A percentile compares a stretch with the other conserved stretches of the same genome.
These are phyloP conservation scores for Dascyllus trimaculatus DNA, from an alignment of 2,113 vertebrate genomes.

Conservation along the genomic window DNA sequence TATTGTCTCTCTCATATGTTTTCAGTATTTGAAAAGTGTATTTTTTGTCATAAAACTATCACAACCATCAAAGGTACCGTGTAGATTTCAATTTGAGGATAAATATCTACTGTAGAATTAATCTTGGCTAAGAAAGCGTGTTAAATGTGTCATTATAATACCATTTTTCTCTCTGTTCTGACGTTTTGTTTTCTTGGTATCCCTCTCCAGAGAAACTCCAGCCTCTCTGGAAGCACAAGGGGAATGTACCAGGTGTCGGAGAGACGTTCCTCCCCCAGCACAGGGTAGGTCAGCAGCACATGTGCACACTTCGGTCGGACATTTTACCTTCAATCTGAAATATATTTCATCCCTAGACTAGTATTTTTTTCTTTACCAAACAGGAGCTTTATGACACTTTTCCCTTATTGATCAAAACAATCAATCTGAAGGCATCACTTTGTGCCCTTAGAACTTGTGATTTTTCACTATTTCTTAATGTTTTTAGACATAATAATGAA, in stretches of 20 bases:
- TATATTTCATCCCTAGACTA: background rate
- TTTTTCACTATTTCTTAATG: too few species aligned
- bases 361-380: background rate
- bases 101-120: too few species aligned
- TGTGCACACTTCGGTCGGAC: background rate
- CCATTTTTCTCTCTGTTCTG: background rate
- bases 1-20: constrained; percentile 3
- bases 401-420: too few species aligned
- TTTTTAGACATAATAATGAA: too few species aligned
- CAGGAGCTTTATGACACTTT: constrained; percentile 1
- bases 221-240: constrained; percentile 83
- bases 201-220: constrained; percentile 83
- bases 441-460: too few species aligned
- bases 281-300: constrained; percentile 77
- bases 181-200: constrained; percentile 6
- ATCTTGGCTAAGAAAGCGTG: too few species aligned
- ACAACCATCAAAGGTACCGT: background rate
- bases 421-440: too few species aligned
- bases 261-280: constrained; percentile 85
- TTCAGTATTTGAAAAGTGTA: background rate
- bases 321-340: background rate
- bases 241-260: constrained; percentile 87
- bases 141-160: background rate
- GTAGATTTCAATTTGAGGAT: too few species aligned
- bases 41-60: background rate